Evolutionary conservation across 2,113 vertebrate genomes (phyloP), one percentile per base, ranked within the genome.

Genomic region (Crotophaga sulcirostris): DNA sequence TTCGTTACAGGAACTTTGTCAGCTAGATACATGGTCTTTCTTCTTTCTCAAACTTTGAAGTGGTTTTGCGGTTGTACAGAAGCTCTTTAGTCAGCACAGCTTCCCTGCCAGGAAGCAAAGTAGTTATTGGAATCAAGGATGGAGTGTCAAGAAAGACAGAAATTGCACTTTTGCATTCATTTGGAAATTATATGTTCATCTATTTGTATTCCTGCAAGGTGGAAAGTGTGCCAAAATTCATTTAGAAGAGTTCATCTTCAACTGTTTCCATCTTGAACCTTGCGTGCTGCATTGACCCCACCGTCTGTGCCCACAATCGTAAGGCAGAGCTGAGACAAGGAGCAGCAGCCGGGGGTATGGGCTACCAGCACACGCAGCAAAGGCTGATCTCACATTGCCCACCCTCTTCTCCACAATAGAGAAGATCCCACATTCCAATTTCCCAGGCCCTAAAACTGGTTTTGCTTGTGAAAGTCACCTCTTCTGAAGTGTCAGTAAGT

Each of bases 1-100:
- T 87, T 89, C 51, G 68, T 87, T 91, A 79, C n/a, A 70, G 73
- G 67, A 94, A 77, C 47, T 63, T 68, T 34, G 69, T 87, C 90
- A 94, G 73, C 51, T 60, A 75, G 62, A 73, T 56, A 59, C 34
- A 49, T 0, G 1, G n/a, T 14, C 69, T 87, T 87, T 89, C 59
- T 78, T 77, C 51, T 82, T 72, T 51, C 66, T 72, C 2, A 1
- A 16, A 80, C 92, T 93, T 91, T 94, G 86, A 93, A 95, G 89
- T 92, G 89, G 89, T 84, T 96, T 91, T 86, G 79, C 3, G 40
- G 76, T 83, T 8, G 4, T 44, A 51, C 25, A 45, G 25, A 96
- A 90, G 67, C 33, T 77, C 33, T 77, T 76, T 31, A 90, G 70
- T 84, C 84, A 87, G 73, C 64, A 45, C 19, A 44, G 62, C 38